Conservation (phyloP, 2,113 vertebrate species). For the Plecotus auritus region DNA sequence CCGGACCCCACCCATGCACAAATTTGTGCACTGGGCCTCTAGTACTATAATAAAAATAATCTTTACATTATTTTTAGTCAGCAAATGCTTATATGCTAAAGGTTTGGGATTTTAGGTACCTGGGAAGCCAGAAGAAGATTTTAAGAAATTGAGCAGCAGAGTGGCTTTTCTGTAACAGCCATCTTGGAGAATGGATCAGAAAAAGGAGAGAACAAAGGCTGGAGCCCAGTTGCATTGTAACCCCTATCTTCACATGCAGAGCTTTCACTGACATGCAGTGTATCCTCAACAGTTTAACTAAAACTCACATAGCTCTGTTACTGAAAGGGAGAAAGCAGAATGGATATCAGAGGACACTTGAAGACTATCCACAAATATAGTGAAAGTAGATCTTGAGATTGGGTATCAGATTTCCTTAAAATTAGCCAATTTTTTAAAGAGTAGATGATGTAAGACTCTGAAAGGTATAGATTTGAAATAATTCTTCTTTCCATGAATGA, state of each 20-base stretch:
- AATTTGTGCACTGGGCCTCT: too few species aligned
- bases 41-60: not conserved
- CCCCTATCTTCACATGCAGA: not conserved
- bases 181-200: not conserved
- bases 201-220: not conserved
- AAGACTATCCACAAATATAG: not conserved
- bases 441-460: not conserved
- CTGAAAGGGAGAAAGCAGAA: not conserved
- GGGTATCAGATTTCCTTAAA: constrained; percentile 9
- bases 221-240: not conserved
- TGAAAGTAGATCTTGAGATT: not conserved
- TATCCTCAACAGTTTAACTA: not conserved
- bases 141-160: not conserved
- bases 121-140: not conserved
- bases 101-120: not conserved
- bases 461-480: not conserved
- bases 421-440: not conserved
- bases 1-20: too few species aligned
- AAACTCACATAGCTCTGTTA: not conserved
- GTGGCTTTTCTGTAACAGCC: not conserved
- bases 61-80: not conserved
- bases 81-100: not conserved
- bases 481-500: not conserved
- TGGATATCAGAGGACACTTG: not conserved
- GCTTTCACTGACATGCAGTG: not conserved